These are phyloP conservation scores for Macquaria ambigua DNA, from an alignment of 2,113 vertebrate genomes.

Conservation along the genomic window DNA sequence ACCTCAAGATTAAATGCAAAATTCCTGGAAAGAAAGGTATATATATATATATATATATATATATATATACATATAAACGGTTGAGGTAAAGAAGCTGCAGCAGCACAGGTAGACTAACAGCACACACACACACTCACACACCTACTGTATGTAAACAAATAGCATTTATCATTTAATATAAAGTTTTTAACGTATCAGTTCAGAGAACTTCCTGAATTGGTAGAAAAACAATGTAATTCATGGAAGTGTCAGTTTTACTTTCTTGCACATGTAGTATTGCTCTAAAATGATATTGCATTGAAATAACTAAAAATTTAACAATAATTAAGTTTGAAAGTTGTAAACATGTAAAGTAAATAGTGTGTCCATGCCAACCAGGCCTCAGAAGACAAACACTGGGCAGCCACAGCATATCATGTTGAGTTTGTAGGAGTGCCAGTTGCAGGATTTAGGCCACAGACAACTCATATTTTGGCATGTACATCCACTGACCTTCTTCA, in stretches of 20 bases:
- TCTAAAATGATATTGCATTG: background rate
- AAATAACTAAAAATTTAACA: background rate
- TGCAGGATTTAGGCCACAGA: background rate
- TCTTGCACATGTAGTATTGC: background rate
- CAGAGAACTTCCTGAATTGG: background rate
- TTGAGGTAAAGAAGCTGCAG: background rate
- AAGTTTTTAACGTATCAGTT: background rate
- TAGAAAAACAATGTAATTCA: background rate
- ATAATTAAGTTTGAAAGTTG: background rate
- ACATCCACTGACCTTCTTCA: slow-evolving; percentile 82
- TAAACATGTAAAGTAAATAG: background rate
- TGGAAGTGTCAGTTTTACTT: background rate
- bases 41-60: too few species aligned
- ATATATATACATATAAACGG: too few species aligned
- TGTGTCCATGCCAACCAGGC: slow-evolving; percentile 5
- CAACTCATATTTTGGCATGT: slow-evolving; percentile 15
- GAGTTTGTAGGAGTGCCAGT: background rate
- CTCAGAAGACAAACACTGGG: background rate
- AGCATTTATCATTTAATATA: background rate
- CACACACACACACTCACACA: background rate
- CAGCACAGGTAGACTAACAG: background rate
- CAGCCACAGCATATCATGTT: background rate
- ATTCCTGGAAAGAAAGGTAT: background rate
- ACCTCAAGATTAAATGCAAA: background rate
- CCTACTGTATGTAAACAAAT: too few species aligned